A percentile compares a stretch with the other conserved stretches of the same genome.
These are phyloP conservation scores for Eumaeus atala DNA, from an alignment of 1,140 invertebrate species.

Conservation along the genomic window DNA sequence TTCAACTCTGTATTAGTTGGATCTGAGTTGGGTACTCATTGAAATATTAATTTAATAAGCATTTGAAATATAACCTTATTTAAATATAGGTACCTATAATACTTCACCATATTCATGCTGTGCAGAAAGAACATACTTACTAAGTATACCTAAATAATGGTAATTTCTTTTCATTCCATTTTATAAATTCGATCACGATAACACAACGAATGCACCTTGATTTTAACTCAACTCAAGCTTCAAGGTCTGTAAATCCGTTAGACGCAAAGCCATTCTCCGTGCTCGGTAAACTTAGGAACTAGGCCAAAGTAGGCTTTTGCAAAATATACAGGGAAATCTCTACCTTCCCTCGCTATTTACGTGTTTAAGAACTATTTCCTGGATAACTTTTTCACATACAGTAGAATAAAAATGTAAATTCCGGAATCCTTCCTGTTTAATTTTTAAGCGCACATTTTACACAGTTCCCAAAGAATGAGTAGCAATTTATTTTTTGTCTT, in stretches of 20 bases:
- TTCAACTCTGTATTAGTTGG: no score
- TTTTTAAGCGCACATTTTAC: constrained; percentile 25
- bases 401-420: constrained; percentile 57
- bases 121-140: no score
- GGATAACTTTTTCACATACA: constrained; percentile 43
- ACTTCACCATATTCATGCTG: no score
- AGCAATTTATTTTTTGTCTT: not conserved
- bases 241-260: constrained; percentile 59
- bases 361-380: constrained; percentile 65
- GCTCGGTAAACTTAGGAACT: constrained; percentile 66
- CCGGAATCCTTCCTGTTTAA: constrained; percentile 36
- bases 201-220: constrained; percentile 23
- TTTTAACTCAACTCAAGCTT: constrained; percentile 42
- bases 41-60: no score
- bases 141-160: no score
- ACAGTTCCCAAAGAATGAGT: not conserved
- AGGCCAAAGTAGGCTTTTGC: constrained; percentile 66
- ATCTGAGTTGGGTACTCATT: no score
- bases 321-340: constrained; percentile 58
- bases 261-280: constrained; percentile 62
- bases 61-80: no score
- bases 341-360: constrained; percentile 52
- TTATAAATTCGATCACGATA: not conserved
- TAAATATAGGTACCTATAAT: no score
- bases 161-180: constrained; percentile 7